Evolutionary conservation across 1,140 invertebrate genomes (phyloP).

Genomic region (Tribolium madens): DNA sequence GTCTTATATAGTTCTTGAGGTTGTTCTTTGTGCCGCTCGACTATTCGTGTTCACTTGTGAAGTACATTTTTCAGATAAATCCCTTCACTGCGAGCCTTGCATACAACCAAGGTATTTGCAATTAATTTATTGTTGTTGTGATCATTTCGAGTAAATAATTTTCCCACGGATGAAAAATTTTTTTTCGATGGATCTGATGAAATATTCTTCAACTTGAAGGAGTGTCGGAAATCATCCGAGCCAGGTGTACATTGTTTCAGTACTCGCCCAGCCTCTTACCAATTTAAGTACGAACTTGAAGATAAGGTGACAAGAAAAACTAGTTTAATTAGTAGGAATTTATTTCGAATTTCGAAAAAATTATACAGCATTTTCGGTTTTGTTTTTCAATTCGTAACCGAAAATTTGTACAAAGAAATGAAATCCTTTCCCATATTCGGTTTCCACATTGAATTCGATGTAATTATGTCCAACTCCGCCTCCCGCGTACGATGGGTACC

Average conservation of each 20-base stretch:
- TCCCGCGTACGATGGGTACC: conserved; percentile 55
- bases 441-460: conserved; percentile 58
- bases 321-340: conserved; percentile 13
- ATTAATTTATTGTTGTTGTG: conserved; percentile 42
- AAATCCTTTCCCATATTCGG: conserved; percentile 60
- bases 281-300: conserved; percentile 4
- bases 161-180: conserved; percentile 22
- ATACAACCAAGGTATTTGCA: conserved; percentile 49
- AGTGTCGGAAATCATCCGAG: conserved; percentile 4
- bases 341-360: conserved; percentile 5
- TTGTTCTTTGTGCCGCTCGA: conserved; percentile 43
- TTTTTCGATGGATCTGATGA: background rate
- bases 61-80: conserved; percentile 50
- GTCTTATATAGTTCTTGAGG: conserved; percentile 51
- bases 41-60: conserved; percentile 47
- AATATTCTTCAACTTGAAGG: background rate
- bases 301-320: conserved; percentile 34
- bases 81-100: conserved; percentile 53
- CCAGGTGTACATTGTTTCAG: too few species aligned
- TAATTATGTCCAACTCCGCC: conserved; percentile 62
- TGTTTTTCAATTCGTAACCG: conserved; percentile 48
- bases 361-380: conserved; percentile 5
- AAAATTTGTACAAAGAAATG: conserved; percentile 61
- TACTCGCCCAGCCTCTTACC: background rate
- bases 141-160: conserved; percentile 11